phyloP scores from a whole-genome alignment of 2,888 invertebrate species.

The Lutraria lutraria region DNA sequence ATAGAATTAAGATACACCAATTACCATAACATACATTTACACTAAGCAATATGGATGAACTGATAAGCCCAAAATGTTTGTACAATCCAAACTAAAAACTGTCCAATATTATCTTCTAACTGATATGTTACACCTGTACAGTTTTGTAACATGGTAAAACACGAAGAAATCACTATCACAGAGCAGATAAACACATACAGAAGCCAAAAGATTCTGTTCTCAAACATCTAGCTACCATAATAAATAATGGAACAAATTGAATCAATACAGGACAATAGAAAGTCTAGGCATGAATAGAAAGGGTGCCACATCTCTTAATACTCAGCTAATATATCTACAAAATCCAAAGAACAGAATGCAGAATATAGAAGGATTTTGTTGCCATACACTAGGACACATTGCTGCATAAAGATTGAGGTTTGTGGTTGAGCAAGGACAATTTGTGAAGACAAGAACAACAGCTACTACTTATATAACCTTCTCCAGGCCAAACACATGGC shows the following conservation, averaged over 20 bases:
- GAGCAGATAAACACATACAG: slow-evolving; percentile 23
- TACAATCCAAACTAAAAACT: slow-evolving; percentile 22
- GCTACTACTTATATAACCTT: too few relatives aligned
- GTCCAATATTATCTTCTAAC: slow-evolving; percentile 28
- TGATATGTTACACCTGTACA: slow-evolving; percentile 40
- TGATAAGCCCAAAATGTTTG: slow-evolving; percentile 34
- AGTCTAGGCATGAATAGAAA: not conserved
- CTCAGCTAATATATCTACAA: not conserved
- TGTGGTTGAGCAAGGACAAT: not conserved
- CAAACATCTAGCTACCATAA: not conserved
- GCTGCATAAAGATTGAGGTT: not conserved
- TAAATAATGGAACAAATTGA: not conserved
- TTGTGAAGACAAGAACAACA: too few relatives aligned
- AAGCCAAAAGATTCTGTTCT: not conserved
- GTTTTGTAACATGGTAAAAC: slow-evolving; percentile 33
- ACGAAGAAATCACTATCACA: slow-evolving; percentile 27
- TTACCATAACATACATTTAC: slow-evolving; percentile 26
- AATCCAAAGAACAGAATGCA: not conserved
- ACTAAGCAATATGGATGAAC: slow-evolving; percentile 21
- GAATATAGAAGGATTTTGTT: not conserved
- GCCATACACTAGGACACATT: not conserved
- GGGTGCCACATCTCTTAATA: not conserved
- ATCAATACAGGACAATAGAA: slow-evolving; percentile 5
- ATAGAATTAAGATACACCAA: not conserved
- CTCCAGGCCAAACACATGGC: not conserved